Conservation (phyloP, 64 coral and sea anemone species). For the Pocillopora verrucosa region DNA sequence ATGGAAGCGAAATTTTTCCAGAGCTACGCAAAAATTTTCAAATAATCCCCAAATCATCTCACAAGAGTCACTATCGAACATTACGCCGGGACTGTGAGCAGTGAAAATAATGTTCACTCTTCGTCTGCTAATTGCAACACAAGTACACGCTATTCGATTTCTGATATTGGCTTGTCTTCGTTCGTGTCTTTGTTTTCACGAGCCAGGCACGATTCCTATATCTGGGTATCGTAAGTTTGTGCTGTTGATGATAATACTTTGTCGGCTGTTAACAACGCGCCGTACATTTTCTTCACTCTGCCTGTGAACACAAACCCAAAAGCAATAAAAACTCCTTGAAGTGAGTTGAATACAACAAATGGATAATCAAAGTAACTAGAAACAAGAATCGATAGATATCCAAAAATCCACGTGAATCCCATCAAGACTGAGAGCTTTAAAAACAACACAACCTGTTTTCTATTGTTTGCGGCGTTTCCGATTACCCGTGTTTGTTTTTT, state of each 20-base stretch:
- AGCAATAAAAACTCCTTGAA: slow-evolving; percentile 44
- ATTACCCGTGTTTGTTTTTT: background rate
- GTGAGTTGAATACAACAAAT: slow-evolving; percentile 1
- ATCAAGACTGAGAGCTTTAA: slow-evolving; percentile 12
- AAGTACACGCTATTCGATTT: too few relatives aligned
- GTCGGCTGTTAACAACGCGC: background rate
- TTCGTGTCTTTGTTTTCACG: too few relatives aligned
- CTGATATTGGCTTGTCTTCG: too few relatives aligned
- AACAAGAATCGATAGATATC: slow-evolving; percentile 6
- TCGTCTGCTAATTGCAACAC: too few relatives aligned
- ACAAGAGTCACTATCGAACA: too few relatives aligned
- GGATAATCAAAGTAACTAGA: background rate
- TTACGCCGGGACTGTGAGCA: too few relatives aligned
- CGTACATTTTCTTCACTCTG: background rate
- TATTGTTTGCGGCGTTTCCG: background rate
- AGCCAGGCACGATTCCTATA: too few relatives aligned
- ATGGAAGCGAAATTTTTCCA: too few relatives aligned
- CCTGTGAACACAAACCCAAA: slow-evolving; percentile 20
- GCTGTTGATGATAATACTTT: background rate
- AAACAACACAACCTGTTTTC: background rate
- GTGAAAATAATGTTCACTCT: too few relatives aligned
- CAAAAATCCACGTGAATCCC: slow-evolving; percentile 57
- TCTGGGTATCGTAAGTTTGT: too few relatives aligned
- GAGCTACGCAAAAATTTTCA: too few relatives aligned
- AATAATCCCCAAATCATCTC: too few relatives aligned